Base-by-base conservation (phyloP, 2,888 invertebrate genomes). In the Hofmannophila pseudospretella region DNA sequence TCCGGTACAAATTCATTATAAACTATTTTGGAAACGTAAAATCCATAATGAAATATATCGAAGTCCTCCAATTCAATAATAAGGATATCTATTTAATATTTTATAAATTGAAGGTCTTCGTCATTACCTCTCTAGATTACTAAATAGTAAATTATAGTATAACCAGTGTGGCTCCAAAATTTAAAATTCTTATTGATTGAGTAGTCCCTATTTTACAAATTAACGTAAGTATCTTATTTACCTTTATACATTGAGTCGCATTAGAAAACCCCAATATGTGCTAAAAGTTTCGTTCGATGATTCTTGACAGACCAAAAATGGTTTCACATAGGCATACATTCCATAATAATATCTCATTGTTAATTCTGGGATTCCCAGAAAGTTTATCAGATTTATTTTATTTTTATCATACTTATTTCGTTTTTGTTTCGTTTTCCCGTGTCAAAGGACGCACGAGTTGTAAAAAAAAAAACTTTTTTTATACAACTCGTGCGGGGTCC, bases 121-220 rank as follows among this genome's bases (percentile, higher is more conserved):
- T 63, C 64, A 75, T 69, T 80, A 81, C 80, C 72, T 79, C 74
- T 77, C 59, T 76, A 77, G 73, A 71, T 64, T 10, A 68, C 60
- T 68, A 74, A 75, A 77, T 81, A 81, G 78, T 49, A 63, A 79
- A 78, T 76, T 80, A 77, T 79, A 74, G 69, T 63, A 56, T 56
- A 55, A 61, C 58, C 26, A 19, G 52, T 62, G 63, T 61, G 67
- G 64, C 71, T 74, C 59, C 64, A 58, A 64, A 68, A 66, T 59
- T n/a, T 52, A 48, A 12, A 23, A 23, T 7, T 23, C 23, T 23
- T 23, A 5, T 8, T 23, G 3, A 23, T 49, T 16, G 3, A 36
- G n/a, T 14, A n/a, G 23, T 9, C 10, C 8, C 7, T n/a, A 28
- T 12, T 12, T 34, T 34, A 20, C 16, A 20, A 22, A 28, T 22